phyloP scores from a whole-genome alignment of 2,797 vertebrate genomes.

The Danio aesculapii region DNA sequence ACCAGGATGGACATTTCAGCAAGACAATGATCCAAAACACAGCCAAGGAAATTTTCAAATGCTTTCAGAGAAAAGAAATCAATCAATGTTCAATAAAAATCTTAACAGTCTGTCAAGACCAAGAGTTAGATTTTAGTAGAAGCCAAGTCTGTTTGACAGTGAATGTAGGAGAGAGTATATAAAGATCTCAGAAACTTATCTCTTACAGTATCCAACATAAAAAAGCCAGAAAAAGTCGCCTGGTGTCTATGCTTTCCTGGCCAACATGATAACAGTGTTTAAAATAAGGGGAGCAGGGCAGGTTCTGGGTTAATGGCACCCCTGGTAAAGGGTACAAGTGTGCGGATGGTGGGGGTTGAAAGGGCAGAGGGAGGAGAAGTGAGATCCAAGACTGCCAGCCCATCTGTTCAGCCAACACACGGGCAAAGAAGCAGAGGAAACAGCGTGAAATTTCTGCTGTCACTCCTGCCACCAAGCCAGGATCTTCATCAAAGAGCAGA shows the following conservation, averaged over 20 bases:
- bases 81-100: too few species aligned
- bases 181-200: constrained; percentile 25
- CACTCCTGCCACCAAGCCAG: constrained; percentile 27
- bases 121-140: neutral
- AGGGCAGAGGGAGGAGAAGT: constrained; percentile 44
- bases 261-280: constrained; percentile 53
- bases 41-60: too few species aligned
- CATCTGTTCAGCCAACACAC: constrained; percentile 55
- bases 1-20: too few species aligned
- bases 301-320: constrained; percentile 56
- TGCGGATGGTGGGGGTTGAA: constrained; percentile 27
- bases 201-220: constrained; percentile 19
- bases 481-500: constrained; percentile 34
- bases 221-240: constrained; percentile 17
- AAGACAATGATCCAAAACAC: too few species aligned
- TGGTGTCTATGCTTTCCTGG: constrained; percentile 30
- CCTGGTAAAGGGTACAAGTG: constrained; percentile 40
- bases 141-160: constrained; percentile 5
- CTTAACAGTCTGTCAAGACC: too few species aligned
- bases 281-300: constrained; percentile 53
- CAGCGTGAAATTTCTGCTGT: constrained; percentile 41
- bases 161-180: constrained; percentile 36
- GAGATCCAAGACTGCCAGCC: constrained; percentile 42
- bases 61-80: too few species aligned
- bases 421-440: constrained; percentile 22